Percentiles rank a stretch among this genome's conserved stretches.
These are phyloP conservation scores for Anthrax anthrax DNA, from an alignment of 2,888 invertebrate species.

Conservation along the genomic window DNA sequence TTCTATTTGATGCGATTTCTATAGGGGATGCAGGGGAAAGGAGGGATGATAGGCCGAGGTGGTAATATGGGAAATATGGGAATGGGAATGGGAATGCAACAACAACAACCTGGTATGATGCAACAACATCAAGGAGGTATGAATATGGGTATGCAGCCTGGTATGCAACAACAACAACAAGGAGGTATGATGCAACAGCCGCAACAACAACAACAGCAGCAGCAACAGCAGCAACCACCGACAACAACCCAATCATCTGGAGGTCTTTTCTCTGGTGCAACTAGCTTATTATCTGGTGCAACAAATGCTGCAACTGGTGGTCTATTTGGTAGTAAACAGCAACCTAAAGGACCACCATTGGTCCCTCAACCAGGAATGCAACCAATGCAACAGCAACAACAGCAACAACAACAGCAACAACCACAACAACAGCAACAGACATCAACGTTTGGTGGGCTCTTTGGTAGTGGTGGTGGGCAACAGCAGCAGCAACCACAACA, in stretches of 20 bases:
- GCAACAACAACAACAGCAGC: constrained; percentile 16
- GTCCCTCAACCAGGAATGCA: constrained; percentile 36
- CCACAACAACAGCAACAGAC: constrained; percentile 14
- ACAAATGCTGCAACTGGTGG: constrained; percentile 36
- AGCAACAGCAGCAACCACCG: constrained; percentile 28
- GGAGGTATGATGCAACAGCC: constrained; percentile 20
- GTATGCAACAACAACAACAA: constrained; percentile 20
- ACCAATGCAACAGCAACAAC: constrained; percentile 28
- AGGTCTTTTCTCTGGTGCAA: constrained; percentile 34
- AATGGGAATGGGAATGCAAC: constrained; percentile 23
- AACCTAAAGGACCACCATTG: constrained; percentile 37
- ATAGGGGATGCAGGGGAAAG: constrained; percentile 45
- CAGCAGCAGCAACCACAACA: constrained; percentile 35
- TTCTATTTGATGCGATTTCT: constrained; percentile 12
- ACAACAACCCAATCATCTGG: constrained; percentile 29
- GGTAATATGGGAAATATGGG: constrained; percentile 31
- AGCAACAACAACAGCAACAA: constrained; percentile 16
- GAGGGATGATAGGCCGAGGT: constrained; percentile 38
- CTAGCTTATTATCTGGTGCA: constrained; percentile 35
- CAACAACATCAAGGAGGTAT: constrained; percentile 21
- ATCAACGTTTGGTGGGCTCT: constrained; percentile 12
- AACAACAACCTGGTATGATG: constrained; percentile 17
- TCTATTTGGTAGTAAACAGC: constrained; percentile 34
- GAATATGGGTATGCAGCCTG: constrained; percentile 14
- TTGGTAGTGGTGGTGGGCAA: constrained; percentile 22